These are phyloP conservation scores for Fulica atra DNA, from an alignment of 2,113 vertebrate species.

Conservation along the genomic window DNA sequence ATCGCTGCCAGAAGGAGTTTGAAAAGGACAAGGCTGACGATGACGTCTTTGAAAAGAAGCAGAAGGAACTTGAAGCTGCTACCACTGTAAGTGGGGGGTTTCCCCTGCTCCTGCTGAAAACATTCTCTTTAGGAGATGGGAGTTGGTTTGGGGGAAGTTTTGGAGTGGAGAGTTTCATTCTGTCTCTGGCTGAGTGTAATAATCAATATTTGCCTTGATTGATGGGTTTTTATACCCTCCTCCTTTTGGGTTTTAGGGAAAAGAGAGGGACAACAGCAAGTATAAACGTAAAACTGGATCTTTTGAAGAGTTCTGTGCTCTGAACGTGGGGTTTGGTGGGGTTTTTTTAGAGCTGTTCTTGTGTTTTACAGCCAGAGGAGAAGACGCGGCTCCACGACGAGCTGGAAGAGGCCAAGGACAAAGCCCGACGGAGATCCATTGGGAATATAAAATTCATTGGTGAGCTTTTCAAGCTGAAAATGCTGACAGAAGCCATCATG, in stretches of 20 bases:
- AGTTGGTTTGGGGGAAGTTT: background rate
- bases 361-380: constrained; percentile 81
- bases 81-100: constrained; percentile 77
- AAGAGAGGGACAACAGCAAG: background rate
- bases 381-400: constrained; percentile 89
- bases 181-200: background rate
- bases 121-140: background rate
- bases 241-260: background rate
- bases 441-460: constrained; percentile 98
- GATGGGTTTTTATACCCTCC: background rate
- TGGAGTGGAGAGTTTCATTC: background rate
- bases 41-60: constrained; percentile 95
- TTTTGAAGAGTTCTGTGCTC: background rate
- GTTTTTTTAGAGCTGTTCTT: background rate
- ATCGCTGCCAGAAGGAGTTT: constrained; percentile 98
- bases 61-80: constrained; percentile 94
- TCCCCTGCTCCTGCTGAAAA: background rate
- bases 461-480: constrained; percentile 97
- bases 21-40: constrained; percentile 98
- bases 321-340: background rate
- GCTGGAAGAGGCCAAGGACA: constrained; percentile 94
- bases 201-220: background rate
- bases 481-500: constrained; percentile 98
- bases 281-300: background rate
- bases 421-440: constrained; percentile 92